Evolutionary conservation across 2,113 vertebrate genomes (phyloP).

Genomic region (Oceanodroma tethys): DNA sequence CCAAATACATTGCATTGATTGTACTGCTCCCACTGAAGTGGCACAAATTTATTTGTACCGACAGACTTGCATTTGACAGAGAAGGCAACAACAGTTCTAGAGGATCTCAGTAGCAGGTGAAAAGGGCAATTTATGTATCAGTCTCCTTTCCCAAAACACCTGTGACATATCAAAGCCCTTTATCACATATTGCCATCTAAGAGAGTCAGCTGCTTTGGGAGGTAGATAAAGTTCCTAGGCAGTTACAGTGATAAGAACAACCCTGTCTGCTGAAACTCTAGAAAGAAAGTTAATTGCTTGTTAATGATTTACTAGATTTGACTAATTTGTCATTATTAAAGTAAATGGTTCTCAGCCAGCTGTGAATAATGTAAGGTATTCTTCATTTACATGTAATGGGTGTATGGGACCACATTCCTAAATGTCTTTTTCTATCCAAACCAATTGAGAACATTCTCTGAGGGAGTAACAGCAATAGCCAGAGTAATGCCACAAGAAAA

Average conservation of each 20-base stretch:
- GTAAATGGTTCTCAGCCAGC: slow-evolving; percentile 24
- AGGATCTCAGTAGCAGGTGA: background rate
- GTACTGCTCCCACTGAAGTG: background rate
- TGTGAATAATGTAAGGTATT: background rate
- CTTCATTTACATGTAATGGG: background rate
- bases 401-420: background rate
- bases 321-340: slow-evolving; percentile 58
- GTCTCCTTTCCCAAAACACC: background rate
- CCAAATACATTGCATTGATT: background rate
- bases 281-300: slow-evolving; percentile 33
- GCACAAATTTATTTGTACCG: background rate
- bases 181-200: background rate
- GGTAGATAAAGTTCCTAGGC: background rate
- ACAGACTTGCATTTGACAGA: background rate
- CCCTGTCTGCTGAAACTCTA: background rate
- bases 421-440: slow-evolving; percentile 4
- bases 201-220: background rate
- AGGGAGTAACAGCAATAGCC: background rate
- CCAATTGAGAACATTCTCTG: background rate
- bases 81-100: background rate
- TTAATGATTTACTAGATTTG: slow-evolving; percentile 61
- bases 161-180: background rate
- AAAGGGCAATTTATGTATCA: background rate
- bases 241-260: background rate
- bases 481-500: background rate